Percentiles rank a stretch among this genome's conserved stretches.
Evolutionary conservation across 2,888 invertebrate genomes (phyloP).

Genomic region (Volucella zonaria): DNA sequence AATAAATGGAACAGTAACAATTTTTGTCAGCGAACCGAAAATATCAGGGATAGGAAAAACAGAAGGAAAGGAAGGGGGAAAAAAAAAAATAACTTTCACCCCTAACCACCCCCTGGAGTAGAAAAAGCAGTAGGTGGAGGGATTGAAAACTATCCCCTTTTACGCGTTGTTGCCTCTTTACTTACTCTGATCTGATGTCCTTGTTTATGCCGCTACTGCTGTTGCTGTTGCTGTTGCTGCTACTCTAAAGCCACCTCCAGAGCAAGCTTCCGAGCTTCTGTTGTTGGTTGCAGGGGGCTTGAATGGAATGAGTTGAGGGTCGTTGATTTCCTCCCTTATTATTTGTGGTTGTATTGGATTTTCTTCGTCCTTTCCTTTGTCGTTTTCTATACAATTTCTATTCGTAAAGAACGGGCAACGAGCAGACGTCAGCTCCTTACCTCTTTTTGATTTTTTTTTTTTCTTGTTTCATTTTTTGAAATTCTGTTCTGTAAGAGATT

Average conservation of each 20-base stretch:
- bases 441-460: constrained; percentile 7
- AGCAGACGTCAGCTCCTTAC: constrained; percentile 65
- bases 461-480: too few relatives aligned
- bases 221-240: constrained; percentile 43
- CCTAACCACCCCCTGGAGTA: constrained; percentile 13
- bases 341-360: constrained; percentile 58
- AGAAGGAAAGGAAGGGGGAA: constrained; percentile 23
- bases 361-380: constrained; percentile 11
- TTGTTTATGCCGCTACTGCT: constrained; percentile 44
- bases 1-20: constrained; percentile 72
- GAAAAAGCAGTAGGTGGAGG: background rate
- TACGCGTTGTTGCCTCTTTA: constrained; percentile 56
- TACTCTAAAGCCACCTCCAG: constrained; percentile 14
- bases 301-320: background rate
- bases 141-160: constrained; percentile 65
- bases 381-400: too few relatives aligned
- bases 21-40: constrained; percentile 67
- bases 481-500: constrained; percentile 16
- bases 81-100: constrained; percentile 24
- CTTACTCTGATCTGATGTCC: constrained; percentile 55
- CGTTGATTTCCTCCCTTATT: constrained; percentile 37
- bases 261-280: constrained; percentile 24
- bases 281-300: constrained; percentile 32
- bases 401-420: constrained; percentile 21
- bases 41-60: background rate